These are phyloP conservation scores for Hypotaenidia philippensis DNA, from an alignment of 2,797 vertebrate species.

Conservation along the genomic window DNA sequence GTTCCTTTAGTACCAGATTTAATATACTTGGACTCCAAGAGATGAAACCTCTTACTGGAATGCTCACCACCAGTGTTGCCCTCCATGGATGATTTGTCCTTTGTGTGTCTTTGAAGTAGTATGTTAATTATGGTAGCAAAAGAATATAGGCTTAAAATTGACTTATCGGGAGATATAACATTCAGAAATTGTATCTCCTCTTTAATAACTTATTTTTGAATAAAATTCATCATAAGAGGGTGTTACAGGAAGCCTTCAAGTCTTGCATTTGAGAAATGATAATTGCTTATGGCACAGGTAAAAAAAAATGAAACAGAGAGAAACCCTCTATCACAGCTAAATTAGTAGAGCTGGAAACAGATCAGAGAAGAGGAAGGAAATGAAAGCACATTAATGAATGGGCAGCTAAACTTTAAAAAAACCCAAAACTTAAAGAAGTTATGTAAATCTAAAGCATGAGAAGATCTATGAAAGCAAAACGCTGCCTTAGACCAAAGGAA, in stretches of 20 bases:
- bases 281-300: background rate
- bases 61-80: background rate
- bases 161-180: background rate
- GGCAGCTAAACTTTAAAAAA: background rate
- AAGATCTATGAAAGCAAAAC: background rate
- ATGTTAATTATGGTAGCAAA: background rate
- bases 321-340: background rate
- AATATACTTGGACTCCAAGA: background rate
- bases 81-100: background rate
- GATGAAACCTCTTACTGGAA: background rate
- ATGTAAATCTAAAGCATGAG: background rate
- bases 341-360: background rate
- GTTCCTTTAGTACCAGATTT: background rate
- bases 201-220: conserved; percentile 15
- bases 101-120: conserved; percentile 6
- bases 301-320: background rate
- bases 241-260: background rate
- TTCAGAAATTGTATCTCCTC: background rate
- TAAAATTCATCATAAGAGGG: background rate
- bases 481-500: background rate
- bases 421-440: background rate
- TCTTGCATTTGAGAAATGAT: background rate
- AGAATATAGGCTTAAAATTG: background rate
- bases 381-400: background rate
- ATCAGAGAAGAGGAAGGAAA: background rate